Conservation (phyloP, 2,797 vertebrate species). For the Siniperca undulata region DNA sequence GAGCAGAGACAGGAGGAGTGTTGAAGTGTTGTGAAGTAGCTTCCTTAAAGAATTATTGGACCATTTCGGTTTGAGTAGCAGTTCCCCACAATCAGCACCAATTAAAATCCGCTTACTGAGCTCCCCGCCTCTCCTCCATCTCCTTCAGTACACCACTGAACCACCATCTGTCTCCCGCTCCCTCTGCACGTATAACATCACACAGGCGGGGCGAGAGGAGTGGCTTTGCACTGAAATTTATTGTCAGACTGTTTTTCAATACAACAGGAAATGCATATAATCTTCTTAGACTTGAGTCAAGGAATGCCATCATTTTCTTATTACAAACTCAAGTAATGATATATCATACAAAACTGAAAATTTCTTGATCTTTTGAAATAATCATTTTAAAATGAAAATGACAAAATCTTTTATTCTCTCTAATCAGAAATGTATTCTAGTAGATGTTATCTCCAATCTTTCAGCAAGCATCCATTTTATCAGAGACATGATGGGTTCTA, state of each 20-base stretch:
- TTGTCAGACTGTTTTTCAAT: neutral
- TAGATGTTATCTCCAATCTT: neutral
- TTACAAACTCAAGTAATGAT: neutral
- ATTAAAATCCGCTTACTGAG: constrained; percentile 67
- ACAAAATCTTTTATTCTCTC: neutral
- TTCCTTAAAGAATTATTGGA: constrained; percentile 23
- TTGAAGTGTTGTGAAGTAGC: constrained; percentile 15
- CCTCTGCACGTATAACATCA: constrained; percentile 3
- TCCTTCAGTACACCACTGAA: constrained; percentile 24
- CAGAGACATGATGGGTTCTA: neutral
- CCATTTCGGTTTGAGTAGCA: constrained; percentile 31
- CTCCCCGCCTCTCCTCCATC: constrained; percentile 12
- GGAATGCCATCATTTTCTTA: neutral
- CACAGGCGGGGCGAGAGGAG: constrained; percentile 1
- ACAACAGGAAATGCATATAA: neutral
- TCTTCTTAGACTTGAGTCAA: neutral
- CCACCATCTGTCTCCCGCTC: constrained; percentile 67
- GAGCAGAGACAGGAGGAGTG: neutral
- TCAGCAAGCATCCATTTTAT: neutral
- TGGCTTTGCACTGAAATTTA: neutral
- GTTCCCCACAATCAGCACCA: constrained; percentile 53
- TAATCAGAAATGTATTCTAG: neutral
- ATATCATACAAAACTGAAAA: neutral
- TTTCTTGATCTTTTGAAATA: neutral
- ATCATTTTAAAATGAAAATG: neutral